Percentiles rank a stretch among this genome's conserved stretches.
Conservation (phyloP, 2,888 invertebrate genomes). For the Cephus nigrinus region DNA sequence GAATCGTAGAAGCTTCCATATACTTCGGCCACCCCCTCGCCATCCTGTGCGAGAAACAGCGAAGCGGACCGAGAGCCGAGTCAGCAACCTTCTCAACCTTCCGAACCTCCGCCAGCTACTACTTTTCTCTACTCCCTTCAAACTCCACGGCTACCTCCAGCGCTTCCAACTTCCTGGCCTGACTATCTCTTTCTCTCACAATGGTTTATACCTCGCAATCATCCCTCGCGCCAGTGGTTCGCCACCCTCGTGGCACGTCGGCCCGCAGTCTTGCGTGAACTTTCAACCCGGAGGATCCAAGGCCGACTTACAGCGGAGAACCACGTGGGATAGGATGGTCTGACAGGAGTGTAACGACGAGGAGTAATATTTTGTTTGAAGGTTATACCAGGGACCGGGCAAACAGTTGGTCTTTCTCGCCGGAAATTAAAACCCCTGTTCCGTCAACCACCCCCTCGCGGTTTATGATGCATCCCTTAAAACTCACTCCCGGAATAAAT, state of each 20-base stretch:
- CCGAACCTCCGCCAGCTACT: constrained; percentile 30
- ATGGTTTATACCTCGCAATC: constrained; percentile 18
- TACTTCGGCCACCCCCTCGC: not conserved
- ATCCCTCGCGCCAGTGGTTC: not conserved
- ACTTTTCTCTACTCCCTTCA: constrained; percentile 17
- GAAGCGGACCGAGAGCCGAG: constrained; percentile 25
- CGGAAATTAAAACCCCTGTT: constrained; percentile 63
- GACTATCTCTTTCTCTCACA: constrained; percentile 10
- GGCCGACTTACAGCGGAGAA: not conserved
- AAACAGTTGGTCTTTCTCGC: constrained; percentile 55
- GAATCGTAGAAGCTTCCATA: not conserved
- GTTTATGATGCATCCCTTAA: not conserved
- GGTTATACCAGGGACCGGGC: constrained; percentile 7
- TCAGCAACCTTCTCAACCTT: constrained; percentile 39
- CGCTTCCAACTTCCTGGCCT: constrained; percentile 32
- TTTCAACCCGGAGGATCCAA: not conserved
- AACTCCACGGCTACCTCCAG: constrained; percentile 19
- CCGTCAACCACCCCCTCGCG: constrained; percentile 25
- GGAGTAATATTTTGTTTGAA: not conserved
- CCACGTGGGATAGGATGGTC: not conserved
- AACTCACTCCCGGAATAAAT: not conserved
- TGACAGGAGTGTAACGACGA: not conserved
- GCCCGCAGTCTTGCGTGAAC: not conserved
- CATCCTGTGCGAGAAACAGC: not conserved
- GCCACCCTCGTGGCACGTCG: too few species aligned